Evolutionary conservation across 2,888 invertebrate genomes (phyloP).

Genomic region (Laspeyria flexula): DNA sequence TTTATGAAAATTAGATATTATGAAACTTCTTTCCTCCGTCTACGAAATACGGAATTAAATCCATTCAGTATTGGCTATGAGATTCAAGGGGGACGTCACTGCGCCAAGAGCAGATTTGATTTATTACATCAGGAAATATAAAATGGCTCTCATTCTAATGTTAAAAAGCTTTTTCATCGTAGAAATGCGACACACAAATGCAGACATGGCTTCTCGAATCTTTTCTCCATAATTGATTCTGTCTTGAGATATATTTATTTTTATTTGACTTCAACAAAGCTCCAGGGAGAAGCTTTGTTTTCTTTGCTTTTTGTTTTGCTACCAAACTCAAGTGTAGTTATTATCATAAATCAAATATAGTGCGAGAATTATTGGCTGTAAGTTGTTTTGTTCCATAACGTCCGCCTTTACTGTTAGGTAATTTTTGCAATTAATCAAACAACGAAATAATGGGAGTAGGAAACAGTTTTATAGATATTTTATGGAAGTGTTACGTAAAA

Average conservation of each 20-base stretch:
- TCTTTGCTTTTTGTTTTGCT: constrained; percentile 41
- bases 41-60: constrained; percentile 44
- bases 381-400: constrained; percentile 35
- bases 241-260: constrained; percentile 42
- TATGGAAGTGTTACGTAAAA: not conserved
- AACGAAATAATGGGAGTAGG: constrained; percentile 12
- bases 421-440: constrained; percentile 40
- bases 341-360: constrained; percentile 45
- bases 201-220: constrained; percentile 51
- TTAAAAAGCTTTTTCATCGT: constrained; percentile 52
- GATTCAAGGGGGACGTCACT: constrained; percentile 47
- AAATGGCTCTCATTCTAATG: constrained; percentile 49
- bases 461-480: not conserved
- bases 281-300: constrained; percentile 38
- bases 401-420: constrained; percentile 27
- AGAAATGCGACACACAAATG: constrained; percentile 52
- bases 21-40: constrained; percentile 9
- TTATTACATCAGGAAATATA: constrained; percentile 58
- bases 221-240: constrained; percentile 53
- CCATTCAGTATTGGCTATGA: constrained; percentile 44
- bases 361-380: constrained; percentile 43
- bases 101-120: constrained; percentile 55
- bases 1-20: constrained; percentile 1
- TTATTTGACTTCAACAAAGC: constrained; percentile 31
- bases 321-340: constrained; percentile 38